Percentiles rank a stretch among this genome's conserved stretches.
Conservation (phyloP, 2,797 vertebrate genomes). For the Scarus forsteni region DNA sequence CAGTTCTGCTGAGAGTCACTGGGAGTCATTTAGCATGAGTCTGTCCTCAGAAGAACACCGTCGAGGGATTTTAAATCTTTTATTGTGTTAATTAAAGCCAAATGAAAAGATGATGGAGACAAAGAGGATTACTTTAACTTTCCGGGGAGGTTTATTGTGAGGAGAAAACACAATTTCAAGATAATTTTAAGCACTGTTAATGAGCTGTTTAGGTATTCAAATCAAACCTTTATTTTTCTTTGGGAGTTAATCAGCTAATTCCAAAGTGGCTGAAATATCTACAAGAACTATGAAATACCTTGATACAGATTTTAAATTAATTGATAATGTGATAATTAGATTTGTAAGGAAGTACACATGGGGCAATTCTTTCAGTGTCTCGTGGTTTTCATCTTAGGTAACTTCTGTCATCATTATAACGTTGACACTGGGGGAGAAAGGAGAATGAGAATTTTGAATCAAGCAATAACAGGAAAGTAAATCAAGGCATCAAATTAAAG, state of each 20-base stretch:
- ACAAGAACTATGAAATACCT: neutral
- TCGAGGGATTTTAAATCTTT: constrained; percentile 6
- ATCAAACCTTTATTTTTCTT: constrained; percentile 7
- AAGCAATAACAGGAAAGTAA: too few relatives aligned
- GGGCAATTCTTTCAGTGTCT: too few relatives aligned
- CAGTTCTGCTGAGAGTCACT: neutral
- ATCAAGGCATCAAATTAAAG: too few relatives aligned
- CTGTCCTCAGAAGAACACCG: neutral
- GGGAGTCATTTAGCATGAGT: constrained; percentile 5
- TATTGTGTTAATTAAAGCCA: constrained; percentile 26
- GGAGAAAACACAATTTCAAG: constrained; percentile 9
- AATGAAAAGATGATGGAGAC: constrained; percentile 17
- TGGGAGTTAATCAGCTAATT: constrained; percentile 1
- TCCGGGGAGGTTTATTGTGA: constrained; percentile 7
- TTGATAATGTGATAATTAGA: neutral
- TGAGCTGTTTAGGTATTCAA: constrained; percentile 22
- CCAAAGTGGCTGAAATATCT: neutral
- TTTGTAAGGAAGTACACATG: neutral
- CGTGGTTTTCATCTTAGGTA: too few relatives aligned
- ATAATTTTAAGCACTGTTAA: constrained; percentile 15
- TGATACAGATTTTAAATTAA: neutral
- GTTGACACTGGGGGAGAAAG: too few relatives aligned
- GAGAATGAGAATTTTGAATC: too few relatives aligned
- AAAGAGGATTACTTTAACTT: constrained; percentile 29
- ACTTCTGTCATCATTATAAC: too few relatives aligned